Percentiles rank a stretch among this genome's conserved stretches.
These are phyloP conservation scores for Orussus abietinus DNA, from an alignment of 1,140 invertebrate genomes.

Conservation along the genomic window DNA sequence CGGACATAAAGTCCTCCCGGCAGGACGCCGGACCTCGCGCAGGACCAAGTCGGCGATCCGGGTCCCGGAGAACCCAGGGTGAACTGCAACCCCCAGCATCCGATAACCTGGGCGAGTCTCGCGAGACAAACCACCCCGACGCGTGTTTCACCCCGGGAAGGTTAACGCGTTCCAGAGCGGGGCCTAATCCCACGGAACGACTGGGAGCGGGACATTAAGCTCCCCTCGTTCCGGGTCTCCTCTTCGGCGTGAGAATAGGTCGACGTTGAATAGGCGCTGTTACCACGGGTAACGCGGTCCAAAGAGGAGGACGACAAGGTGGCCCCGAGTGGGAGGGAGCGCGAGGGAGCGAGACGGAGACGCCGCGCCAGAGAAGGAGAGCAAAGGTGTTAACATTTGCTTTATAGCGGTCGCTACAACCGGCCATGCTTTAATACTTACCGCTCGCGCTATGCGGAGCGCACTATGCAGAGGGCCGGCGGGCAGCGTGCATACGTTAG, in stretches of 20 bases:
- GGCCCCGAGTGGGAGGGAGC: conserved; percentile 3
- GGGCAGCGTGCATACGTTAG: conserved; percentile 13
- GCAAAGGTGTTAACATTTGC: conserved; percentile 40
- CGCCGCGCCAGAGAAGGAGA: conserved; percentile 12
- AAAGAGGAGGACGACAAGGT: conserved; percentile 1
- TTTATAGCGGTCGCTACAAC: conserved; percentile 33
- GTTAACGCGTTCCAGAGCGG: too few relatives aligned
- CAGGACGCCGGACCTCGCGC: too few relatives aligned
- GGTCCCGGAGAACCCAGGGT: too few relatives aligned
- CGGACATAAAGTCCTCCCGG: too few relatives aligned
- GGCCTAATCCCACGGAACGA: conserved; percentile 25
- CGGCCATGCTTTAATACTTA: conserved; percentile 36
- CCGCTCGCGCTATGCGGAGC: conserved; percentile 13
- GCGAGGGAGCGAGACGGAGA: conserved; percentile 9
- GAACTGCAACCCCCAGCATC: too few relatives aligned
- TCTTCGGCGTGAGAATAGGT: conserved; percentile 17
- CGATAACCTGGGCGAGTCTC: too few relatives aligned
- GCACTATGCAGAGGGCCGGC: too few relatives aligned
- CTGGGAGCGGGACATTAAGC: conserved; percentile 23
- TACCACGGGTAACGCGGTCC: conserved; percentile 12
- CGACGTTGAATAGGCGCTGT: conserved; percentile 23
- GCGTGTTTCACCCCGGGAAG: too few relatives aligned
- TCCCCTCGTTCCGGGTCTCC: conserved; percentile 16
- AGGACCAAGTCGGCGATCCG: too few relatives aligned
- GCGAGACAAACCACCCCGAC: too few relatives aligned